Evolutionary conservation across 2,888 invertebrate species (phyloP).

Genomic region (Microctonus aethiopoides): DNA sequence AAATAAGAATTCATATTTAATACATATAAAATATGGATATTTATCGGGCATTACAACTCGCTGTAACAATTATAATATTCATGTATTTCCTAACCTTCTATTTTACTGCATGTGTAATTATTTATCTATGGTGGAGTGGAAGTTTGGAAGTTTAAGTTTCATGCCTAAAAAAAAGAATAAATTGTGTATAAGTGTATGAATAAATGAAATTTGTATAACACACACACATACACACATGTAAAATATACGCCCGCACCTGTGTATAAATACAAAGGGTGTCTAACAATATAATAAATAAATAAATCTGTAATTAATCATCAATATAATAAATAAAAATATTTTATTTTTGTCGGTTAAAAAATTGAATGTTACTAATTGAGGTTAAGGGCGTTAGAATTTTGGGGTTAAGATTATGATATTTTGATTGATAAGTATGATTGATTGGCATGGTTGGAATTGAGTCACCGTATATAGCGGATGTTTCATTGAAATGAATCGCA

Average conservation of each 20-base stretch:
- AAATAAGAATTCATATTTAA: too few relatives aligned
- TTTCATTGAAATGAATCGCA: conserved; percentile 30
- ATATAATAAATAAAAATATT: neutral
- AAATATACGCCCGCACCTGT: conserved; percentile 50
- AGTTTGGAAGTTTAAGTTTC: conserved; percentile 41
- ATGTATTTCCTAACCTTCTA: conserved; percentile 62
- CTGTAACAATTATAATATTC: conserved; percentile 55
- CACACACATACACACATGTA: neutral
- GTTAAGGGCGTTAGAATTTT: neutral
- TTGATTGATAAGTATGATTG: neutral
- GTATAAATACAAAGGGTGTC: conserved; percentile 42
- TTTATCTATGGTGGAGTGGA: conserved; percentile 56
- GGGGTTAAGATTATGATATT: neutral
- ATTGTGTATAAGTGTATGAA: neutral
- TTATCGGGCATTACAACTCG: conserved; percentile 54
- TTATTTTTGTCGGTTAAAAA: neutral
- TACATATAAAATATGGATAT: too few relatives aligned
- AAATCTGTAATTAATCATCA: neutral
- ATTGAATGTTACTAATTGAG: neutral
- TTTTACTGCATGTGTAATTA: conserved; percentile 48
- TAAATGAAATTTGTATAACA: conserved; percentile 1
- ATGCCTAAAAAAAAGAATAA: neutral
- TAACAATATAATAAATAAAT: neutral
- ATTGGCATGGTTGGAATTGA: neutral
- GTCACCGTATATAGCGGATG: conserved; percentile 17